Conservation (phyloP, 1,140 invertebrate genomes). For the Dendrolimus punctatus region DNA sequence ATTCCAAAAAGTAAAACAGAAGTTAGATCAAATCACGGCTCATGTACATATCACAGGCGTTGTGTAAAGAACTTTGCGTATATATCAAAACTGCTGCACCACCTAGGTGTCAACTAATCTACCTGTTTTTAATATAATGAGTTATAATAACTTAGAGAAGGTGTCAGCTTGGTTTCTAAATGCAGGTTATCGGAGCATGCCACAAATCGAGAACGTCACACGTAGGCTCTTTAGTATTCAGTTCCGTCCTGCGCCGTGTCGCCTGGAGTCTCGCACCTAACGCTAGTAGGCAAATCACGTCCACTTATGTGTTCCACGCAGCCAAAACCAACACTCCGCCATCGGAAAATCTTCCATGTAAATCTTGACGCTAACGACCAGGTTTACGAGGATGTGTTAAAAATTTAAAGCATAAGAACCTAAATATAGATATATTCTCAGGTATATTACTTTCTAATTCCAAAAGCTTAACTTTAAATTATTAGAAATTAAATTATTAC, state of each 20-base stretch:
- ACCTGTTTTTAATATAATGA: too few species aligned
- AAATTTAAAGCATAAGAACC: conserved; percentile 33
- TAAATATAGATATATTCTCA: too few species aligned
- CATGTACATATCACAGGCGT: too few species aligned
- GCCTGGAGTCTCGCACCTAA: conserved; percentile 45
- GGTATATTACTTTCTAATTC: too few species aligned
- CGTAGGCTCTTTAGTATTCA: conserved; percentile 63
- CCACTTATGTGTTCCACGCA: conserved; percentile 68
- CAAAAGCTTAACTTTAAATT: too few species aligned
- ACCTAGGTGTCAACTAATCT: too few species aligned
- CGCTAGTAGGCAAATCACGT: conserved; percentile 58
- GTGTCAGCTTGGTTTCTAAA: conserved; percentile 60
- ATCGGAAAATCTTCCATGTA: conserved; percentile 64
- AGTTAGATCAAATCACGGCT: too few species aligned
- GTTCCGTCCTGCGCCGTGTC: conserved; percentile 36
- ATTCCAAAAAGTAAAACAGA: too few species aligned
- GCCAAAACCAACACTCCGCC: conserved; percentile 64
- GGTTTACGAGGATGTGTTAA: conserved; percentile 54
- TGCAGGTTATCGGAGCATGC: conserved; percentile 66
- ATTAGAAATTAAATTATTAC: too few species aligned
- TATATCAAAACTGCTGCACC: too few species aligned
- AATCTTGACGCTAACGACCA: conserved; percentile 66
- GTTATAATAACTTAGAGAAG: conserved; percentile 21
- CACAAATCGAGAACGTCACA: conserved; percentile 61
- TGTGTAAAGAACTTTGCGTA: too few species aligned